A percentile compares a stretch with the other conserved stretches of the same genome.
Conservation (phyloP, 2,113 vertebrate genomes). For the Cranoglanis bouderius region DNA sequence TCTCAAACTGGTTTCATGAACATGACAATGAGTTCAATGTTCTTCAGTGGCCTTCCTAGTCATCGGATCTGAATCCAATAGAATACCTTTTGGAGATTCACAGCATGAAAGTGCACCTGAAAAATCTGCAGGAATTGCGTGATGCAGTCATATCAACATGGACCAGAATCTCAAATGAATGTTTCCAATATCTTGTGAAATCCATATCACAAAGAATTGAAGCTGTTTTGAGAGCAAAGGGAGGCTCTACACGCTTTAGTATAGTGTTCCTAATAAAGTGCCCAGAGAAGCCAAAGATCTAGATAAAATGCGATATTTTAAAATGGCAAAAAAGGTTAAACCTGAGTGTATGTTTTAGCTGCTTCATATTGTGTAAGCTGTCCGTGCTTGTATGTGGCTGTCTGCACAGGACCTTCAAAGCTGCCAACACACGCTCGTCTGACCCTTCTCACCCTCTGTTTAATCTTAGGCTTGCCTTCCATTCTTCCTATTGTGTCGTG, state of each 20-base stretch:
- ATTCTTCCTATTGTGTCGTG: neutral
- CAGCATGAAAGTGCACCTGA: neutral
- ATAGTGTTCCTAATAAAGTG: neutral
- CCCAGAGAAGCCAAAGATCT: neutral
- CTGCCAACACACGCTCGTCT: neutral
- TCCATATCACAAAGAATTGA: neutral
- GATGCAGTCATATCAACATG: neutral
- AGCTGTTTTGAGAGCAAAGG: neutral
- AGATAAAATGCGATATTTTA: neutral
- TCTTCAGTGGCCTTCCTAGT: neutral
- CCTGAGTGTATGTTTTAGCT: neutral
- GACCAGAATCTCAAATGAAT: neutral
- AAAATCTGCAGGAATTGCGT: neutral
- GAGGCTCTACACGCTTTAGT: neutral
- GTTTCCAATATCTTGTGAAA: neutral
- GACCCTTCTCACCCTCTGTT: neutral
- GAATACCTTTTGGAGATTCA: neutral
- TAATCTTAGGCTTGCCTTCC: slow-evolving; percentile 1
- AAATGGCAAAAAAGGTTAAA: neutral
- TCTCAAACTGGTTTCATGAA: neutral
- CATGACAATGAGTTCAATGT: neutral
- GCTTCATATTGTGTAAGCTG: neutral
- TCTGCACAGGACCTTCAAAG: neutral
- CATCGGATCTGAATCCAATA: neutral
- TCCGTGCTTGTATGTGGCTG: neutral